These are phyloP conservation scores for Monopterus albus DNA, from an alignment of 2,113 vertebrate genomes.

Conservation along the genomic window DNA sequence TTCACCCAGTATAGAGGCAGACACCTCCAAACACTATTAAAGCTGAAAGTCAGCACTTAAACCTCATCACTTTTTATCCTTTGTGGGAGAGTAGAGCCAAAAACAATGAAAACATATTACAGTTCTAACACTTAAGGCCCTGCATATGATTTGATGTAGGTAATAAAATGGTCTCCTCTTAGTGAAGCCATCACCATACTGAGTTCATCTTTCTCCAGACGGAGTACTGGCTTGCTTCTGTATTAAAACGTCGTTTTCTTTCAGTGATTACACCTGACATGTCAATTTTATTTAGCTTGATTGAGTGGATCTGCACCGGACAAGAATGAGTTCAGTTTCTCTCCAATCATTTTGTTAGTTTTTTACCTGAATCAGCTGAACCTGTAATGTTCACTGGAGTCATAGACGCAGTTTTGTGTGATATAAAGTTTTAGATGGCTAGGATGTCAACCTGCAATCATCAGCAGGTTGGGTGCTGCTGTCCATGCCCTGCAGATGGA, in stretches of 20 bases:
- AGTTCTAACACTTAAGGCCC: neutral
- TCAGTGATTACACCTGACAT: neutral
- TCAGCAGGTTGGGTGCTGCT: neutral
- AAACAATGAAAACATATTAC: neutral
- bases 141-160: neutral
- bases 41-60: conserved; percentile 3
- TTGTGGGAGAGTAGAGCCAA: neutral
- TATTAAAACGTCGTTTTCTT: neutral
- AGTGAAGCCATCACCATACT: neutral
- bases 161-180: neutral
- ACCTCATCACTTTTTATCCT: neutral
- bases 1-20: neutral
- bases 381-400: neutral
- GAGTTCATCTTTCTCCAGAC: neutral
- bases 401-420: neutral
- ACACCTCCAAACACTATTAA: conserved; percentile 1
- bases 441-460: conserved; percentile 5
- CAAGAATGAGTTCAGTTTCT: conserved; percentile 2
- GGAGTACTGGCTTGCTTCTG: neutral
- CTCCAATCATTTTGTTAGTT: neutral
- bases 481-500: conserved; percentile 44
- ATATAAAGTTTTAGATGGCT: neutral
- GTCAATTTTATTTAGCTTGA: neutral
- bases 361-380: neutral
- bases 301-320: neutral